These are phyloP conservation scores for Norana najaformis DNA, from an alignment of 2,888 invertebrate genomes.

Conservation along the genomic window DNA sequence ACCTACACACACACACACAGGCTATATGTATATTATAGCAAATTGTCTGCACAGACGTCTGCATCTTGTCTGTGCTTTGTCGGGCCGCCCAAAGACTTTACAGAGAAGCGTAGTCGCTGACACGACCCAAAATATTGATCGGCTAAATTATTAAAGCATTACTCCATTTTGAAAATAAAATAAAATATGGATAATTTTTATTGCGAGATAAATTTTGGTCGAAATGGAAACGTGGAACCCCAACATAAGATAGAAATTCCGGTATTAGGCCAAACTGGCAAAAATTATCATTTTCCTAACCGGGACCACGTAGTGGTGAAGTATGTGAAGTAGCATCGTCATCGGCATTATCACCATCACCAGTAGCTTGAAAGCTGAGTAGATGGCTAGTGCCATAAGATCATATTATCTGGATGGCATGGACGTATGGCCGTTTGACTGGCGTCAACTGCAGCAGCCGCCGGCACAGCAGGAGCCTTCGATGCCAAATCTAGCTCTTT, in stretches of 20 bases:
- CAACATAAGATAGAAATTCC: no score
- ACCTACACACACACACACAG: background rate
- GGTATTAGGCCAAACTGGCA: no score
- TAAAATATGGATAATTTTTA: no score
- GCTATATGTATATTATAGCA: background rate
- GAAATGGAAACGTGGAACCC: no score
- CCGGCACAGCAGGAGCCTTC: background rate
- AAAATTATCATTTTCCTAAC: no score
- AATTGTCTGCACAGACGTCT: background rate
- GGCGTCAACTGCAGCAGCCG: background rate
- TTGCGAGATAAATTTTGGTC: no score
- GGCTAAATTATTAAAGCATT: no score
- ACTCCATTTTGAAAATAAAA: no score
- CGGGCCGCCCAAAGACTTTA: no score
- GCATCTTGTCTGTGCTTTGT: no score
- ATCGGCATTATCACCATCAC: background rate
- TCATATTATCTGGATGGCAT: background rate
- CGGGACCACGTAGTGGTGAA: background rate
- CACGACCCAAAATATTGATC: no score
- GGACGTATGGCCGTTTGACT: background rate
- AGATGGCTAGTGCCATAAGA: background rate
- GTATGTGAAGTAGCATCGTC: background rate
- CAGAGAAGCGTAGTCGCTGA: no score
- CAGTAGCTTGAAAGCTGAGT: background rate
- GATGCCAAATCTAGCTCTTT: background rate